Conservation (phyloP, 2,888 invertebrate genomes). For the Phytoseiulus persimilis region DNA sequence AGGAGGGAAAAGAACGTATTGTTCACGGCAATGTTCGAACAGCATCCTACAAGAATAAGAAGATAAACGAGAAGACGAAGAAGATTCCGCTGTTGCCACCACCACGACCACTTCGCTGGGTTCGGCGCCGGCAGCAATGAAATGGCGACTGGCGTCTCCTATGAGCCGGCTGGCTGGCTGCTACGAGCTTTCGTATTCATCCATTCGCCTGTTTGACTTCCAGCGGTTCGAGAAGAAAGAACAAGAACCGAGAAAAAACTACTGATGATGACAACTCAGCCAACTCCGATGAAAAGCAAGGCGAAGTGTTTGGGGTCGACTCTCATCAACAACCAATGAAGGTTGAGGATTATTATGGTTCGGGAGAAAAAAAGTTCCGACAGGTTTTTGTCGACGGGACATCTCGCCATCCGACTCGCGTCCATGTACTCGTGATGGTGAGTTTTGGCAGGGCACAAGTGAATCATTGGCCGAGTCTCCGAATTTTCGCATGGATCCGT, state of each 20-base stretch:
- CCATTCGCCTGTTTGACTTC: neutral
- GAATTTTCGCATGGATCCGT: too few species aligned
- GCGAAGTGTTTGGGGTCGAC: neutral
- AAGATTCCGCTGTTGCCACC: neutral
- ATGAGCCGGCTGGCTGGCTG: neutral
- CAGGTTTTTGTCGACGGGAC: neutral
- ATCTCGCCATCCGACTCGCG: too few species aligned
- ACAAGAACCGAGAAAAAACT: neutral
- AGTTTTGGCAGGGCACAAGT: neutral
- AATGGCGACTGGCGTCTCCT: neutral
- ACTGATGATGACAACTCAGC: neutral
- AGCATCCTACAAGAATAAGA: slow-evolving; percentile 5
- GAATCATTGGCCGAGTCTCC: neutral
- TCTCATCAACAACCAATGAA: neutral
- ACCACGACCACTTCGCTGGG: neutral
- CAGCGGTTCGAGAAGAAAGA: neutral
- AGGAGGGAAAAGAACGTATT: slow-evolving; percentile 5
- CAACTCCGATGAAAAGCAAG: neutral
- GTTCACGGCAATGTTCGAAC: slow-evolving; percentile 5
- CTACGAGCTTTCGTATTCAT: neutral
- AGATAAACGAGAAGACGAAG: neutral
- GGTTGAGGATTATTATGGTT: neutral
- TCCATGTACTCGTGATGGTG: neutral
- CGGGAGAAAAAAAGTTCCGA: neutral
- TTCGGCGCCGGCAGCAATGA: neutral